phyloP scores from a whole-genome alignment of 2,888 invertebrate genomes.

The Oxycera nigricornis region DNA sequence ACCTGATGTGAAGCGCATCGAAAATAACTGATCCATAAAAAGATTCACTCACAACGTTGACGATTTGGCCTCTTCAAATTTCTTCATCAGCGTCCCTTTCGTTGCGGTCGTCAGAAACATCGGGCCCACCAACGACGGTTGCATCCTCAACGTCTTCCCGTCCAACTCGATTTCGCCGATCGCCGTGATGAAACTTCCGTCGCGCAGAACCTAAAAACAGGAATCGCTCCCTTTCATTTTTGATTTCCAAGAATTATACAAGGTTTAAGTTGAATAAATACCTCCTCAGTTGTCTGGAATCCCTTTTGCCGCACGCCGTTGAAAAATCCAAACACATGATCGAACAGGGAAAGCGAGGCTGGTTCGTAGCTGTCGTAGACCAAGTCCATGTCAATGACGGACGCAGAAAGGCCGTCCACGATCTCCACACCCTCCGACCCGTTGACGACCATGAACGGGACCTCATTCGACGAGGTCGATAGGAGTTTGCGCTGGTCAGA shows the following conservation, averaged over 20 bases:
- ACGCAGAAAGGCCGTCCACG: conserved; percentile 76
- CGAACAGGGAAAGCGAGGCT: conserved; percentile 75
- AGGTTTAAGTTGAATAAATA: too few species aligned
- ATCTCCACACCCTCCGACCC: conserved; percentile 74
- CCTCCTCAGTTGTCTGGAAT: conserved; percentile 85
- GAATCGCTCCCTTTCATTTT: too few species aligned
- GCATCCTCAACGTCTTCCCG: conserved; percentile 71
- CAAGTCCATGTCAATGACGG: conserved; percentile 77
- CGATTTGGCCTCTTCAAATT: conserved; percentile 74
- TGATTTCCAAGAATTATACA: too few species aligned
- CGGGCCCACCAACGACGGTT: conserved; percentile 76
- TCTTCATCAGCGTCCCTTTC: conserved; percentile 75
- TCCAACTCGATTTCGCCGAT: conserved; percentile 80
- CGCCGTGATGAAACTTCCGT: conserved; percentile 79
- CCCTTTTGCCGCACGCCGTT: conserved; percentile 84
- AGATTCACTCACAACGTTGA: conserved; percentile 68
- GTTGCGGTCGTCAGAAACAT: conserved; percentile 83
- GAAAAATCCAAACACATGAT: conserved; percentile 85
- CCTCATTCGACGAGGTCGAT: conserved; percentile 78
- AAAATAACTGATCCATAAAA: too few species aligned
- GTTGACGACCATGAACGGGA: conserved; percentile 78
- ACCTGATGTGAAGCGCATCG: not conserved
- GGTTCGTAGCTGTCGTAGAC: conserved; percentile 85
- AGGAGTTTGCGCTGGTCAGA: conserved; percentile 80
- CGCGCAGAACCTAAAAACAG: too few species aligned